Evolutionary conservation across 2,797 vertebrate species (phyloP), one percentile per base, ranked within the genome.

Genomic region (Huso huso): DNA sequence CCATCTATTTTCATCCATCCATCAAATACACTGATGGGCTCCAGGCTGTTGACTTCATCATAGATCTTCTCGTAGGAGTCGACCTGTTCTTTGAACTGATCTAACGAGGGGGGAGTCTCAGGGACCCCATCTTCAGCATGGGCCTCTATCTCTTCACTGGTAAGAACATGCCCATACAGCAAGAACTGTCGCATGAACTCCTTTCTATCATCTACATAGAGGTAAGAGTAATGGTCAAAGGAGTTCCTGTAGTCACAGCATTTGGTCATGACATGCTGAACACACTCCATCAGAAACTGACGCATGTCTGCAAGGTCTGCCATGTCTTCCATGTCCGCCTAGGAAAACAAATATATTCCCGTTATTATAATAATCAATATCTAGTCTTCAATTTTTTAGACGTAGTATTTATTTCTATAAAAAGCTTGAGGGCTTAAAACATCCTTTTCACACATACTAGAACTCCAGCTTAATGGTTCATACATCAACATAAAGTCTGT

Each of bases 301-400:
- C 90, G 85, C 82, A 88, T 80, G 7, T 84, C 83, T 0, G 76
- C 78, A 70, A 99, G 80, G 0, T 82, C 84, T 0, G 83, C 71
- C 90, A 91, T 86, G 71, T 82, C 86, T 77, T 97, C 95, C 89
- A 96, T 86, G 60, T 93, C 93, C 2, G 72, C 88, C 95, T 98
- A 70, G n/a, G 6, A 62, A 18, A 58, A 58, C 8, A 49, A 23
- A 37, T 37, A 37, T 37, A 37, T 37, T 37, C 37, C 37, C 37
- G 37, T 37, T 37, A 37, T 37, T 37, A 37, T 37, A 37, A 37
- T 37, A 37, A 37, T 37, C 37, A 37, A 37, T 37, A 37, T 5
- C 37, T 37, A 37, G 37, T 37, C 37, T 37, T 37, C 37, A 4
- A 37, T 37, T 37, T 37, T 37, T 37, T 37, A 37, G 37, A 37